Base-by-base conservation (phyloP, 2,113 vertebrate species). In the Tamias sibiricus region DNA sequence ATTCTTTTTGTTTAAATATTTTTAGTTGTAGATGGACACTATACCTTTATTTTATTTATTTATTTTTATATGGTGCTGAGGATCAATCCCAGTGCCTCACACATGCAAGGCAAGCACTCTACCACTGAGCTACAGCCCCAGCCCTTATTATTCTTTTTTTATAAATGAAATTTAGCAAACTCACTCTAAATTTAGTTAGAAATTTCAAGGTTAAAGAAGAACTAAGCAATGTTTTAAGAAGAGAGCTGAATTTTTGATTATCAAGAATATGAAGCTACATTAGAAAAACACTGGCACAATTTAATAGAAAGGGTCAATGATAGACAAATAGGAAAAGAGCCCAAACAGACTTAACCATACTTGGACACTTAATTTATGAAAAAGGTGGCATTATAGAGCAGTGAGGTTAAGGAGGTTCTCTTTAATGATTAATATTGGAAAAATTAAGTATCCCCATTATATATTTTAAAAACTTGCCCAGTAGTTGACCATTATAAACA, bases 181-280 rank as follows among this genome's bases (percentile, higher is more conserved):
- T 92, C 12, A 52, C 24, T 90, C 42, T 86, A 92, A 82, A 83
- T 82, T 83, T 59, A 68, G 40, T 52, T 80, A 87, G 71, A 84
- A 57, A 87, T 40, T 68, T 12, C 37, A 85, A 76, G 3, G 35
- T 37, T 28, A 6, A 72, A 71, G 24, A 82, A 95, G 81, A 83
- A 11, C 62, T 2, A 90, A 81, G 62, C 12, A 62, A 42, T 22
- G 57, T 79, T 82, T 76, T 66, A 81, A 68, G 69, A 79, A n/a
- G 17, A 84, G 71, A 57, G 14, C 8, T 42, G 26, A 30, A 52
- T 64, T 85, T 76, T 68, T 91, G 35, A 68, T 30, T 40, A 40
- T 66, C 42, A 77, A 66, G 59, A 74, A 3, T 54, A 30, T 20
- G 30, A 75, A 40, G 2, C 30, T 52, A 52, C 47, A 49, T 12